A percentile compares a stretch with the other conserved stretches of the same genome.
Evolutionary conservation across 2,797 vertebrate species (phyloP).

Genomic region (Sarcophilus harrisii): DNA sequence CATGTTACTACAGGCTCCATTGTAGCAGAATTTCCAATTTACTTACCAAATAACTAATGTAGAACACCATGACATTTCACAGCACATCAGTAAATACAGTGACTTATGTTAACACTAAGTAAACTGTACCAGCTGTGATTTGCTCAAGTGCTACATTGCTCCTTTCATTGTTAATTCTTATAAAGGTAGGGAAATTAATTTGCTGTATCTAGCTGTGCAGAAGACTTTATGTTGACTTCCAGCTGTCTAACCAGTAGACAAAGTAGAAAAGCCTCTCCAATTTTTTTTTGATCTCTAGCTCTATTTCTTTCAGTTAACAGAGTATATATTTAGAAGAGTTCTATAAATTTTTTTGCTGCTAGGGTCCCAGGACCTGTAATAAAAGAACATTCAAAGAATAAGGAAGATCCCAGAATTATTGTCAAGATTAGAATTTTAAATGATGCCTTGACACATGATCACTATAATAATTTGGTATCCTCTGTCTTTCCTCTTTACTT

Average conservation of each 20-base stretch:
- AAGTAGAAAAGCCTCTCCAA: no score
- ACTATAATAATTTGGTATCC: background rate
- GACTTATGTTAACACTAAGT: fast-evolving
- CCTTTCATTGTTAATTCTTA: background rate
- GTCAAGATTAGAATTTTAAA: background rate
- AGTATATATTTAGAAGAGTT: background rate
- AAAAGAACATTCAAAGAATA: background rate
- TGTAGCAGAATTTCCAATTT: background rate
- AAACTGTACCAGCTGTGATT: background rate
- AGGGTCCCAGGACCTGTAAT: background rate
- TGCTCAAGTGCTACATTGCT: background rate
- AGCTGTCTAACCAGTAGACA: background rate
- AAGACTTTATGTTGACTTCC: no score
- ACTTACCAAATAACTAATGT: constrained; percentile 6
- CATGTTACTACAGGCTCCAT: background rate
- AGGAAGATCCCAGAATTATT: background rate
- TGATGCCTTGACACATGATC: background rate
- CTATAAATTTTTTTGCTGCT: background rate
- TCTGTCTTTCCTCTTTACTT: background rate
- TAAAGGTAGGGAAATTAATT: background rate
- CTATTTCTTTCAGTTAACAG: background rate
- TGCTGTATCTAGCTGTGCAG: background rate
- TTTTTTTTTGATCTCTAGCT: no score
- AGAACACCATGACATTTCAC: background rate
- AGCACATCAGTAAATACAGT: background rate